A percentile compares a stretch with the other conserved stretches of the same genome.
Evolutionary conservation across 64 coral and sea anemone genomes (phyloP).

Genomic region (Pocillopora damicornis): DNA sequence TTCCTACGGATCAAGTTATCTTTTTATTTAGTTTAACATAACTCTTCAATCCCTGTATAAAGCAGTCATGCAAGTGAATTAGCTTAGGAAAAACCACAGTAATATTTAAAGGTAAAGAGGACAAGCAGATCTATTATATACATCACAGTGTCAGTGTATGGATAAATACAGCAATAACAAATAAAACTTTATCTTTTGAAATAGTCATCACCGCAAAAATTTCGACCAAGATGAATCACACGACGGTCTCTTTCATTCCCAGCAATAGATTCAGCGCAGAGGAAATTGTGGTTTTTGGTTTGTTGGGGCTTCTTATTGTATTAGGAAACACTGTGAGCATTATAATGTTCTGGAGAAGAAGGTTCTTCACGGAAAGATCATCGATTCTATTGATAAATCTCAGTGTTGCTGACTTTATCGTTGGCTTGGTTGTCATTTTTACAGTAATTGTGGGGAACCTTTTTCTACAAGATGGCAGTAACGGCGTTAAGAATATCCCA

Average conservation of each 20-base stretch:
- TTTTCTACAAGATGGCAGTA: neutral
- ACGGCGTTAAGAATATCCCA: neutral
- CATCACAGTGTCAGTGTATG: too few species aligned
- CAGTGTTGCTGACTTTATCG: constrained; percentile 15
- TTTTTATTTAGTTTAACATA: too few species aligned
- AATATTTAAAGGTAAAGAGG: too few species aligned
- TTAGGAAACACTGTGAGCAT: constrained; percentile 37
- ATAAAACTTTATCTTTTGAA: too few species aligned
- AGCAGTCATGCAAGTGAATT: too few species aligned
- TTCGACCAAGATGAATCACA: neutral
- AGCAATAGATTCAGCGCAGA: neutral
- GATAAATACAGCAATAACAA: too few species aligned
- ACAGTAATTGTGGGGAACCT: neutral
- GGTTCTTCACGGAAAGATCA: neutral
- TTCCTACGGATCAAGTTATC: too few species aligned
- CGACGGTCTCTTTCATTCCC: neutral
- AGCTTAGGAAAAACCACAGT: too few species aligned
- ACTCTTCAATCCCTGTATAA: too few species aligned
- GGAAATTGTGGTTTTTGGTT: constrained; percentile 8
- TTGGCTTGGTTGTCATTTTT: neutral
- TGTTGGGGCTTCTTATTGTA: constrained; percentile 28
- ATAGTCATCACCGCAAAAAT: too few species aligned
- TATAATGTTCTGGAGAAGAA: constrained; percentile 2
- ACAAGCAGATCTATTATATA: too few species aligned
- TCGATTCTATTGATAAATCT: constrained; percentile 46